A percentile compares a stretch with the other conserved stretches of the same genome.
Conservation (phyloP, 2,113 vertebrate genomes). For the Pontoporia blainvillei region DNA sequence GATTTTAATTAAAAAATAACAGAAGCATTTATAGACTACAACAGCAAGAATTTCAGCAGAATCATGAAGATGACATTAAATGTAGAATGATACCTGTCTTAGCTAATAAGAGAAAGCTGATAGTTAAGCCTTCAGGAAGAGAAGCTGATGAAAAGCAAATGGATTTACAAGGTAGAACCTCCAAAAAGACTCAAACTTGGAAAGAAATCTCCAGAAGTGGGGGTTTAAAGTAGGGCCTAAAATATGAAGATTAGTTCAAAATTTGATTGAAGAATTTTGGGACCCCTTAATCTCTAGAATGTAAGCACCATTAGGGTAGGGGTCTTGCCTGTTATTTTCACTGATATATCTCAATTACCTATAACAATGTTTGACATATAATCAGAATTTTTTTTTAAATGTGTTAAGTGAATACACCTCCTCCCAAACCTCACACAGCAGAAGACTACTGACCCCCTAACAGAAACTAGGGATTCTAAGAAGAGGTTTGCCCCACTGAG, state of each 20-base stretch:
- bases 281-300: background rate
- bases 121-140: background rate
- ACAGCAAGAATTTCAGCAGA: background rate
- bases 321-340: background rate
- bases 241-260: background rate
- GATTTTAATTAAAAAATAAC: background rate
- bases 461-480: background rate
- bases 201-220: background rate
- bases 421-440: background rate
- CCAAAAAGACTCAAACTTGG: background rate
- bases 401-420: background rate
- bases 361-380: background rate
- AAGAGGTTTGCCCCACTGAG: background rate
- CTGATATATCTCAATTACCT: background rate
- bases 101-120: background rate
- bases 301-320: background rate
- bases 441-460: background rate
- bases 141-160: background rate
- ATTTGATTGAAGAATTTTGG: background rate
- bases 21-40: background rate
- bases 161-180: background rate
- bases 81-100: background rate
- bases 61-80: background rate
- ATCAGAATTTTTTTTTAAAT: background rate
- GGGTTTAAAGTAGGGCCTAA: accelerated